Conservation (phyloP, 2,113 vertebrate species). For the Peucedramus taeniatus region DNA sequence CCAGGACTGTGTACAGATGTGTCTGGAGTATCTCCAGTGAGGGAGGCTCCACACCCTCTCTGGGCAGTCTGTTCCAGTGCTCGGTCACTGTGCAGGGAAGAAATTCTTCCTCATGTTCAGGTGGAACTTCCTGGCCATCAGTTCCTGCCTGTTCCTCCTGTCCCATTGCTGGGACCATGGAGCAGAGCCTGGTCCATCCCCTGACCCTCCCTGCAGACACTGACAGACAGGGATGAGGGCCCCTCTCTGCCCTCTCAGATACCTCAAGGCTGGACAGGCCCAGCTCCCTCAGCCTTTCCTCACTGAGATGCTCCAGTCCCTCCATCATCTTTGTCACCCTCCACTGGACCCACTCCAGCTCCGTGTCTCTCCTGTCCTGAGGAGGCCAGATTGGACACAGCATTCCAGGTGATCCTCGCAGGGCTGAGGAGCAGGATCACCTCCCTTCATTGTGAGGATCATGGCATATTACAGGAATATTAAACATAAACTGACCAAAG, state of each 20-base stretch:
- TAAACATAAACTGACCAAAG: not conserved
- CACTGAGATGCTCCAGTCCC: not conserved
- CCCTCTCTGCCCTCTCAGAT: not conserved
- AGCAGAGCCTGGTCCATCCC: not conserved
- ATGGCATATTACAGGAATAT: not conserved
- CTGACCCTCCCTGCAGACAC: not conserved
- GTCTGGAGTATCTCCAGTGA: rapidly evolving
- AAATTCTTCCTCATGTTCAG: not conserved
- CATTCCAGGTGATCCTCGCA: not conserved
- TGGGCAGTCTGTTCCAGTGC: not conserved
- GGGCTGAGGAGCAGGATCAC: not conserved
- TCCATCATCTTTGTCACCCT: not conserved
- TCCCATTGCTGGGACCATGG: not conserved
- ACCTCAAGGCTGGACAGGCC: not conserved
- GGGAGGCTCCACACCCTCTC: rapidly evolving
- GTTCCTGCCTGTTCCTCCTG: not conserved
- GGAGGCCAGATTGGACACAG: not conserved
- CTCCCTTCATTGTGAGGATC: not conserved
- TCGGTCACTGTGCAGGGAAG: rapidly evolving
- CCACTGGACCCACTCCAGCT: rapidly evolving
- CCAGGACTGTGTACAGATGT: not conserved
- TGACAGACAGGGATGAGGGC: not conserved
- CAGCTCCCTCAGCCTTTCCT: not conserved
- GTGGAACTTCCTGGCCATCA: not conserved
- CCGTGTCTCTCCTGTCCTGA: not conserved